These are phyloP conservation scores for Apotomis turbidana DNA, from an alignment of 2,888 invertebrate species.

Conservation along the genomic window DNA sequence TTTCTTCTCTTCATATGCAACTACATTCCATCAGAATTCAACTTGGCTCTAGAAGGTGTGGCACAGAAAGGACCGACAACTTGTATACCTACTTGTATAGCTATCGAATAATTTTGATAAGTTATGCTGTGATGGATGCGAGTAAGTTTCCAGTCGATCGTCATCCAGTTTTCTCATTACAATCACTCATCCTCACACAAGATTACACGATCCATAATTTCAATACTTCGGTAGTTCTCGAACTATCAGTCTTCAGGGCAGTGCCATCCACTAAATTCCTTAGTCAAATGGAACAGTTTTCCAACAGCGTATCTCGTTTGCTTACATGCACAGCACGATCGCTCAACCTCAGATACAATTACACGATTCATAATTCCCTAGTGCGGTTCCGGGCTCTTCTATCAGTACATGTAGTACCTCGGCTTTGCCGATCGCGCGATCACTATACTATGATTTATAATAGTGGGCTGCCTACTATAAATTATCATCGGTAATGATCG, in stretches of 20 bases:
- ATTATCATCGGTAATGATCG: slow-evolving; percentile 42
- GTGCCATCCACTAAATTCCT: not conserved
- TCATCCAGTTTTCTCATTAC: not conserved
- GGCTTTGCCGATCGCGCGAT: not conserved
- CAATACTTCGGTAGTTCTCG: not conserved
- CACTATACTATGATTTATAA: slow-evolving; percentile 31
- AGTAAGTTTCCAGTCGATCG: not conserved
- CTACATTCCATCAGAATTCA: too few relatives aligned
- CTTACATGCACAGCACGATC: slow-evolving; percentile 6
- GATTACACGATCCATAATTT: not conserved
- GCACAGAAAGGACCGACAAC: too few relatives aligned
- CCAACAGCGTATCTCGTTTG: not conserved
- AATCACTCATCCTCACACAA: not conserved
- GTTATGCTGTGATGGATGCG: too few relatives aligned
- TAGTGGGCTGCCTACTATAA: slow-evolving; percentile 38
- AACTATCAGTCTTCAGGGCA: slow-evolving; percentile 7
- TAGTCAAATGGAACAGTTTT: not conserved
- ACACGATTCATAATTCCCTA: slow-evolving; percentile 25
- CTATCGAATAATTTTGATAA: too few relatives aligned
- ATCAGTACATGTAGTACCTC: not conserved
- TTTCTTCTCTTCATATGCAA: too few relatives aligned
- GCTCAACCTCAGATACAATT: slow-evolving; percentile 33
- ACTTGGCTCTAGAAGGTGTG: too few relatives aligned
- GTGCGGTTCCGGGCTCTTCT: slow-evolving; percentile 12
- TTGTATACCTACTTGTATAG: too few relatives aligned